A percentile compares a stretch with the other conserved stretches of the same genome.
Evolutionary conservation across 2,797 vertebrate genomes (phyloP).

Genomic region (Huso huso): DNA sequence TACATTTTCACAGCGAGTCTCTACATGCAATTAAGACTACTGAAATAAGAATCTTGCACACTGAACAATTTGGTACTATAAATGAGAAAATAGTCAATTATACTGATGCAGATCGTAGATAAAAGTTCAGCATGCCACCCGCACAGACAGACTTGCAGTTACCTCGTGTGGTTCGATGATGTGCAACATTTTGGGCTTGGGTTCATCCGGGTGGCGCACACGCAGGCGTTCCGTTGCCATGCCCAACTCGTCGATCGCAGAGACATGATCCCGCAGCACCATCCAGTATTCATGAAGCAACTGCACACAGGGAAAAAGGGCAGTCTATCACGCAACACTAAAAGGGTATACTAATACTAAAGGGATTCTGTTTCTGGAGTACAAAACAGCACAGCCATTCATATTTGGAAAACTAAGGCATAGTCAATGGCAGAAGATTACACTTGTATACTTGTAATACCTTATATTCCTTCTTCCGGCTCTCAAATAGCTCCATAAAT

Average conservation of each 20-base stretch:
- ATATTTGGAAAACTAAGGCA: not conserved
- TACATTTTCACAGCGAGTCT: no score
- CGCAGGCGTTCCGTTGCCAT: constrained; percentile 94
- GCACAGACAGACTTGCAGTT: constrained; percentile 13
- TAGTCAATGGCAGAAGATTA: constrained; percentile 16
- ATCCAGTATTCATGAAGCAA: constrained; percentile 97
- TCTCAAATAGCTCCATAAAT: constrained; percentile 93
- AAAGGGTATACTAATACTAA: not conserved
- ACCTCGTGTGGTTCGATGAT: constrained; percentile 96
- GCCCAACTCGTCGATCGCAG: constrained; percentile 91
- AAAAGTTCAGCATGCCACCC: no score
- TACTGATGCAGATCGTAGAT: no score
- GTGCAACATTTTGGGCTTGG: constrained; percentile 89
- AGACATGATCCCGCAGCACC: constrained; percentile 89
- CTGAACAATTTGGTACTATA: not conserved
- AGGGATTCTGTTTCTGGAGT: not conserved
- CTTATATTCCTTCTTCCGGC: constrained; percentile 98
- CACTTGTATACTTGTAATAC: constrained; percentile 38
- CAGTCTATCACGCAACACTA: no score
- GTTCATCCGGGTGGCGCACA: constrained; percentile 83
- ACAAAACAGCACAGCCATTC: not conserved
- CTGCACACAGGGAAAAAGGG: constrained; percentile 39
- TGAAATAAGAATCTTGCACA: not conserved
- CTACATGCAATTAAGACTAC: no score
- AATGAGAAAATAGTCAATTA: no score